phyloP scores from a whole-genome alignment of 2,888 invertebrate genomes.

The Pantelozetes paolii region DNA sequence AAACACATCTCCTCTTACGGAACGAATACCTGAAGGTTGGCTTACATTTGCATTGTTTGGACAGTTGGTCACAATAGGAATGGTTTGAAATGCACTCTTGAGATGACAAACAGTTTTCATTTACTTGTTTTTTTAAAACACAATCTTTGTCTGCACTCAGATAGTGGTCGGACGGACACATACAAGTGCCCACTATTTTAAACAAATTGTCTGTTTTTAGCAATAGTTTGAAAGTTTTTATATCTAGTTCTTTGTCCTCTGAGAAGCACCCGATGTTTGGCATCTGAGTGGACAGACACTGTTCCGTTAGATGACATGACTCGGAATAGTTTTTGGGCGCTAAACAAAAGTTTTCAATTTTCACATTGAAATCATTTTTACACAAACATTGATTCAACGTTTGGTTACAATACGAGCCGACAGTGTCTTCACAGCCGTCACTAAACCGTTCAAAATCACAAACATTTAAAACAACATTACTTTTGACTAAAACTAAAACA shows the following conservation, averaged over 20 bases:
- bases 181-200: slow-evolving; percentile 1
- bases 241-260: neutral
- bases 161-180: slow-evolving; percentile 9
- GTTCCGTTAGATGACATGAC: neutral
- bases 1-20: slow-evolving; percentile 10
- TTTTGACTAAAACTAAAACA: neutral
- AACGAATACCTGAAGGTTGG: neutral
- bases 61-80: slow-evolving; percentile 9
- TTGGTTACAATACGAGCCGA: slow-evolving; percentile 8
- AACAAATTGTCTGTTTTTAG: neutral
- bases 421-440: slow-evolving; percentile 11
- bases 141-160: neutral
- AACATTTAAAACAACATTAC: neutral
- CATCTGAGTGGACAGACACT: neutral
- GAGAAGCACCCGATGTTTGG: slow-evolving; percentile 14
- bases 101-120: slow-evolving; percentile 3
- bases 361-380: neutral
- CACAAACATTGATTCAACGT: neutral
- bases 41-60: slow-evolving; percentile 15
- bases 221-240: neutral
- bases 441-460: slow-evolving; percentile 5
- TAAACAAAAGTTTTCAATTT: neutral
- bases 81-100: neutral
- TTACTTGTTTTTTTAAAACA: neutral
- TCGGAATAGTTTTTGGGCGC: slow-evolving; percentile 18